Base-by-base conservation (phyloP, 2,113 vertebrate species). In the Steatornis caripensis region DNA sequence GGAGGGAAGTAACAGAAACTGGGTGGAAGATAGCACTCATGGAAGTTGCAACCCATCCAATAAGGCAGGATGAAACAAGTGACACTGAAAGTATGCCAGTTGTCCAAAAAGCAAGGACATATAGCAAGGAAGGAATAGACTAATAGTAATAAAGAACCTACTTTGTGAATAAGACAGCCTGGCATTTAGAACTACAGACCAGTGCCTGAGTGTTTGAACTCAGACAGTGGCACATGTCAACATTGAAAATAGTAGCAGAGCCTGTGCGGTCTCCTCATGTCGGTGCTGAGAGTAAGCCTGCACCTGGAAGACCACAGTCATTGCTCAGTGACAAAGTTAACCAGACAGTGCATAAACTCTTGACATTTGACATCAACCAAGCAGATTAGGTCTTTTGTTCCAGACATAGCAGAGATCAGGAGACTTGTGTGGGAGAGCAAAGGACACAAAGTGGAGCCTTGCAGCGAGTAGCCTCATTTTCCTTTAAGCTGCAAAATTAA, bases 221-320 rank as follows among this genome's bases (percentile, higher is more conserved):
- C 27, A 27, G 41, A 61, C 22, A 43, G 61, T n/a, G 29, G 57
- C 65, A 39, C 69, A 43, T 30, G 24, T 3, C 0, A 0, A 4
- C 34, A 9, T 36, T 57, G 64, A 46, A 88, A 90, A 65, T 15
- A 32, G 41, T 64, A 45, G 22, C 23, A 45, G 87, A 65, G 22
- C 23, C 53, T 20, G 12, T 10, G 10, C 30, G 4, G 29, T 70
- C 32, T 77, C 46, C 34, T 54, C 37, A 36, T 2, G 2, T 55
- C 41, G 30, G 32, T 54, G n/a, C 62, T 41, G 39, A 55, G 66
- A 61, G 43, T 21, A 27, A 88, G 9, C 30, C 62, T 79, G 48
- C 10, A 45, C 37, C 51, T 62, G 48, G 61, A 91, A 90, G 74
- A 45, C 49, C 65, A 21, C 10, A 57, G 34, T 54, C 51, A 39